Evolutionary conservation across 2,888 invertebrate species (phyloP), one percentile per base, ranked within the genome.

Genomic region (Abrostola tripartita): DNA sequence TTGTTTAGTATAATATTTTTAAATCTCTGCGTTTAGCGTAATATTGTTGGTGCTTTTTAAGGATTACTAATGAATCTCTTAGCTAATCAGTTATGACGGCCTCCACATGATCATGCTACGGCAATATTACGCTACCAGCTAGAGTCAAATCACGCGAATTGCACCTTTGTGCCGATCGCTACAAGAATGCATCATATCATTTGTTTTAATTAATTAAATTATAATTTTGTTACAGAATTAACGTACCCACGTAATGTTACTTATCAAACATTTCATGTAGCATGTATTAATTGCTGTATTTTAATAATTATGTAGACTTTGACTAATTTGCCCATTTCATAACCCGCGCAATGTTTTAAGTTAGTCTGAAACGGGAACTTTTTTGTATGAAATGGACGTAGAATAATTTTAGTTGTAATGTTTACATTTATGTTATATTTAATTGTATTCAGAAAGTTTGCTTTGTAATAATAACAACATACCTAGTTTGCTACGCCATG

Each of bases 141-240:
- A 68, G 82, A 74, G 76, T 77, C 72, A 61, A 74, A 81, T 79
- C 81, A 85, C 84, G 92, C 92, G 92, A 85, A 66, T 87, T 78
- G 92, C 89, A 89, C 89, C 66, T 74, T 41, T 56, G 89, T 88
- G 90, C 84, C 78, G 84, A 84, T 78, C 92, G 92, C 90, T 83
- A 92, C 95, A 95, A 95, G 95, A 95, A 95, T 95, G 88, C 92
- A 91, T 95, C 95, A 95, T 95, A 95, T 95, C 95, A 95, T 95
- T 95, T 95, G 92, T 92, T 94, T 93, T 94, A 91, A 91, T 90
- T 91, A 88, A 91, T 91, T 91, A 87, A 90, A 86, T 88, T 91
- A 87, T 90, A 86, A 86, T 92, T 90, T 90, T 85, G 73, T 91
- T 89, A 90, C 88, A 86, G 87, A 84, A 81, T 89, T 90, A 89